These are phyloP conservation scores for Vulpes vulpes DNA, from an alignment of 2,113 vertebrate species.

Conservation along the genomic window DNA sequence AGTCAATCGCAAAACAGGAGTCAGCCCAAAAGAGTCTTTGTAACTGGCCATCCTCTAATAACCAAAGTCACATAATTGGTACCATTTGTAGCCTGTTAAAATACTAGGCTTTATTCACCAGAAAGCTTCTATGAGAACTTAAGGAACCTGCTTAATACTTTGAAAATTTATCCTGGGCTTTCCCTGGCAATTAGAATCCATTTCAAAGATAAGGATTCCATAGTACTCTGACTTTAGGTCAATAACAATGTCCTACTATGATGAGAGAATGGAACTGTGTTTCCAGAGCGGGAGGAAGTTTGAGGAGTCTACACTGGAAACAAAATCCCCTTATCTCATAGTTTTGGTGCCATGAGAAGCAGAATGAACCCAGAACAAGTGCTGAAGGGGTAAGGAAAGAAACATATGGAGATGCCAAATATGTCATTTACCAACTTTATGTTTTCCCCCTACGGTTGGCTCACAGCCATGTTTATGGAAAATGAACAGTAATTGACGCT, in stretches of 20 bases:
- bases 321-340: neutral
- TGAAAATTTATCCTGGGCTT: neutral
- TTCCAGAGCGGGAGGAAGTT: neutral
- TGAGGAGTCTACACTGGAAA: neutral
- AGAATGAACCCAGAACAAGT: slow-evolving; percentile 27
- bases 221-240: neutral
- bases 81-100: neutral
- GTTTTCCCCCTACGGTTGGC: neutral
- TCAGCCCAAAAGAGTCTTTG: neutral
- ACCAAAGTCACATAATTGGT: neutral
- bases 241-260: neutral
- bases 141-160: neutral
- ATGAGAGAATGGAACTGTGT: neutral
- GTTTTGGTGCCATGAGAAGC: neutral
- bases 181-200: neutral
- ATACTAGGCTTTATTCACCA: neutral
- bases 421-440: slow-evolving; percentile 31
- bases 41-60: neutral
- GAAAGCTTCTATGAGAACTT: neutral
- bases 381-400: slow-evolving; percentile 38
- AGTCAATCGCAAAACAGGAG: neutral
- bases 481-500: slow-evolving; percentile 61
- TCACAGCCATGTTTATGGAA: slow-evolving; percentile 63
- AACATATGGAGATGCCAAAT: slow-evolving; percentile 51
- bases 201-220: neutral